Conservation (phyloP, 2,113 vertebrate genomes). For the Microcebus lehilahytsara region DNA sequence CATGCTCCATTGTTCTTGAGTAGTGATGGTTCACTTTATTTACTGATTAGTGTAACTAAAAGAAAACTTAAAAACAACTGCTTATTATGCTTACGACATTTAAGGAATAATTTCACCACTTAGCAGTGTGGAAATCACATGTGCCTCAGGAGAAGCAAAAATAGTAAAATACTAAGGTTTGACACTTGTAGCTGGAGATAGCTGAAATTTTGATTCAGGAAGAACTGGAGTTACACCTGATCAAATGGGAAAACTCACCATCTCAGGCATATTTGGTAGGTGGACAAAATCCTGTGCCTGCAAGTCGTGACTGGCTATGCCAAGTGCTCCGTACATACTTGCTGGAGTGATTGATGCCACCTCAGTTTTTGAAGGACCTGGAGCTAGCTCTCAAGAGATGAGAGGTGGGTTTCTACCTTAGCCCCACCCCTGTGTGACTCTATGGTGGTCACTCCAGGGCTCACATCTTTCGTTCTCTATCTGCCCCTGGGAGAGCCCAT, state of each 20-base stretch:
- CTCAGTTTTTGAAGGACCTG: accelerated
- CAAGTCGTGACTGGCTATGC: not conserved
- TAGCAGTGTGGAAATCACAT: not conserved
- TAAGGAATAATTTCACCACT: not conserved
- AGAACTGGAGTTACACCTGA: not conserved
- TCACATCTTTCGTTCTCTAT: not conserved
- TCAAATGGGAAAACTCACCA: not conserved
- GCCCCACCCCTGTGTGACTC: not conserved
- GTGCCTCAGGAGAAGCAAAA: not conserved
- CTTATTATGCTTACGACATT: not conserved
- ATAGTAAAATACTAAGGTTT: not conserved
- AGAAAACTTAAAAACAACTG: not conserved
- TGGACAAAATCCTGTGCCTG: not conserved
- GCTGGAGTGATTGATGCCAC: too few relatives aligned
- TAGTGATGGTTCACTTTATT: not conserved
- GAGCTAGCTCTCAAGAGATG: not conserved
- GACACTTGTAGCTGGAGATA: not conserved
- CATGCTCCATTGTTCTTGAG: not conserved
- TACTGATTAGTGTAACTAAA: not conserved
- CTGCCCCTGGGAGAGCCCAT: not conserved
- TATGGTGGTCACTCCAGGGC: too few relatives aligned
- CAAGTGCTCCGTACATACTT: not conserved
- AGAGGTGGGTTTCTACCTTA: not conserved
- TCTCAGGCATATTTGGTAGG: not conserved
- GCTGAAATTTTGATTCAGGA: not conserved